Evolutionary conservation across 1,140 invertebrate genomes (phyloP).

Genomic region (Venturia canescens): DNA sequence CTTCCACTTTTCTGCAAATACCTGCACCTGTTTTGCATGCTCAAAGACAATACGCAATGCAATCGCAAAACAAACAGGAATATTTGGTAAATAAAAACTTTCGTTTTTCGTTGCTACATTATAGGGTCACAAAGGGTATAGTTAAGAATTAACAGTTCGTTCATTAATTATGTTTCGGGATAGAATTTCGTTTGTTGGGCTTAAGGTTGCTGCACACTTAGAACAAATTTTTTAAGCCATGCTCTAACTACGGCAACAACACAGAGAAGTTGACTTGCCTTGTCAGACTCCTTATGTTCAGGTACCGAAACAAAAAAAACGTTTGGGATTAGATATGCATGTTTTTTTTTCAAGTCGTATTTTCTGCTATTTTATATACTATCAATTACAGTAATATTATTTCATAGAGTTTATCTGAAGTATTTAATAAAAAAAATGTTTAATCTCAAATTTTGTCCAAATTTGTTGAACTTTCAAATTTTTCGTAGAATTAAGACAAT

Average conservation of each 20-base stretch:
- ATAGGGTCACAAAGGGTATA: not conserved
- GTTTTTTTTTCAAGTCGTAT: not conserved
- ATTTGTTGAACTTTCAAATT: too few relatives aligned
- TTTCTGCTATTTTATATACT: not conserved
- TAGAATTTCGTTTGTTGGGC: not conserved
- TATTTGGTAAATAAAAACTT: not conserved
- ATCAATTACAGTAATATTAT: not conserved
- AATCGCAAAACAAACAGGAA: constrained; percentile 25
- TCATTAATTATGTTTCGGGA: constrained; percentile 15
- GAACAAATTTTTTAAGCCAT: constrained; percentile 63
- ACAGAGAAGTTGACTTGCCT: constrained; percentile 77
- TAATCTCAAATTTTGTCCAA: too few relatives aligned
- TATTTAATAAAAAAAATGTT: too few relatives aligned
- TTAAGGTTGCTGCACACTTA: constrained; percentile 5
- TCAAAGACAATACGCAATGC: constrained; percentile 29
- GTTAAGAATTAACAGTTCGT: constrained; percentile 29
- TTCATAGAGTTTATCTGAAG: too few relatives aligned
- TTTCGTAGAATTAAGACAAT: too few relatives aligned
- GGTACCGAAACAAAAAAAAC: constrained; percentile 67
- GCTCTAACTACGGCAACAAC: constrained; percentile 71
- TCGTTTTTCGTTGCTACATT: constrained; percentile 5
- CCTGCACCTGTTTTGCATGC: constrained; percentile 20
- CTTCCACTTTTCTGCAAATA: not conserved
- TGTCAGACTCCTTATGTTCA: constrained; percentile 76
- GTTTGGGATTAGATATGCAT: constrained; percentile 62